Evolutionary conservation across 2,888 invertebrate genomes (phyloP).

Genomic region (Sylvicola fuscatus): DNA sequence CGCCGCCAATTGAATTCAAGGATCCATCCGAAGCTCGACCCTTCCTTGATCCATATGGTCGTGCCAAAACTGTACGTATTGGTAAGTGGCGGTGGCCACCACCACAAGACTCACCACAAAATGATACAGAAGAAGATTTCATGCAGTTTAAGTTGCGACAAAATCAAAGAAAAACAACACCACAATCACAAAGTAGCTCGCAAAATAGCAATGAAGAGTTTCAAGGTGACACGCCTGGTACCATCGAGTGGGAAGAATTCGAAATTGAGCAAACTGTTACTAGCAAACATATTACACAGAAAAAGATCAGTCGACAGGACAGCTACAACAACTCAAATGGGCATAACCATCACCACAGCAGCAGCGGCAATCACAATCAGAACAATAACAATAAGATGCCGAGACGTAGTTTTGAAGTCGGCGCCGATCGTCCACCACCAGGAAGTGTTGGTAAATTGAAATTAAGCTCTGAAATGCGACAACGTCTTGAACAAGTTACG

Average conservation of each 20-base stretch:
- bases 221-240: slow-evolving; percentile 26
- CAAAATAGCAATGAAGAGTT: slow-evolving; percentile 14
- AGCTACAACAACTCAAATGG: slow-evolving; percentile 3
- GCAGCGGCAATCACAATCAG: too few species aligned
- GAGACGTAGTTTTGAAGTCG: slow-evolving; percentile 52
- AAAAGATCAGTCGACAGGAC: slow-evolving; percentile 1
- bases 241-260: slow-evolving; percentile 71
- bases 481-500: slow-evolving; percentile 70
- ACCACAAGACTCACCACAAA: slow-evolving; percentile 47
- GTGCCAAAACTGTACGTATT: slow-evolving; percentile 86
- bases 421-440: slow-evolving; percentile 60
- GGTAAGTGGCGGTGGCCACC: slow-evolving; percentile 97
- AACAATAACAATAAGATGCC: slow-evolving; percentile 7
- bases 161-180: slow-evolving; percentile 59
- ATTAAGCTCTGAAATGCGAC: slow-evolving; percentile 80
- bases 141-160: slow-evolving; percentile 78
- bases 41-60: slow-evolving; percentile 75
- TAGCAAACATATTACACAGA: neutral
- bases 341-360: slow-evolving; percentile 5
- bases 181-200: slow-evolving; percentile 30
- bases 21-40: slow-evolving; percentile 66
- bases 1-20: slow-evolving; percentile 58
- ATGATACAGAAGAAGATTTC: slow-evolving; percentile 55
- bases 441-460: slow-evolving; percentile 81
- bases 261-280: slow-evolving; percentile 40